Base-by-base conservation (phyloP, 2,888 invertebrate genomes). In the Coelopa pilipes region DNA sequence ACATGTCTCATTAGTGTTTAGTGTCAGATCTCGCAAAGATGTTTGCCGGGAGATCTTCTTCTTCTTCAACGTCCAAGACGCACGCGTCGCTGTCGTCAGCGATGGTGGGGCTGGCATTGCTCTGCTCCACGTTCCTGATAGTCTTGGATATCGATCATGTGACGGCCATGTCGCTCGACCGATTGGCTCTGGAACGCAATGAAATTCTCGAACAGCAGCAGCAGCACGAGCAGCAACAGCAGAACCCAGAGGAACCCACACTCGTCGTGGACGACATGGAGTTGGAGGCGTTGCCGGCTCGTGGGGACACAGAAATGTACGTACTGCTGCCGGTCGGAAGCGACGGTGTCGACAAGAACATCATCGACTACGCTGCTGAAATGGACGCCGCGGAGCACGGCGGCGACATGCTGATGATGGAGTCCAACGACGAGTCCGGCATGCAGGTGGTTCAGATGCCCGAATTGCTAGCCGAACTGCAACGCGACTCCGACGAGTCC, bases 1-100 rank as follows among this genome's bases (percentile, higher is more conserved):
- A 82, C 87, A 83, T 84, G 86, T 87, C 85, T 87, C 86, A 86
- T 87, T 87, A 86, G 84, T 84, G 83, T 85, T 83, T 82, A 83
- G 84, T 84, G 84, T 83, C 81, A 84, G 86, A 86, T 86, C 86
- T 85, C 82, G 86, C 82, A 80, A 87, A 86, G 87, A 86, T 86
- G 87, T 84, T 81, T 81, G 80, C 79, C 81, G 81, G 80, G 78
- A 83, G 84, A 84, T 83, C 82, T 77, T 63, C 72, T 70, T n/a
- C 50, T 73, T 66, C 72, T 70, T 50, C 75, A 76, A 74, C 76
- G 77, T 72, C 77, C 75, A 63, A 67, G 76, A 17, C 75, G 70
- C 75, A 63, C 53, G 50, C 76, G 68, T 70, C 74, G 62, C 72
- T 70, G 57, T 72, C 76, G 60, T 24, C 72, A 73, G 2, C 34